Percentiles rank a stretch among this genome's conserved stretches.
These are phyloP conservation scores for Syrista parreyssii DNA, from an alignment of 2,888 invertebrate genomes.

Conservation along the genomic window DNA sequence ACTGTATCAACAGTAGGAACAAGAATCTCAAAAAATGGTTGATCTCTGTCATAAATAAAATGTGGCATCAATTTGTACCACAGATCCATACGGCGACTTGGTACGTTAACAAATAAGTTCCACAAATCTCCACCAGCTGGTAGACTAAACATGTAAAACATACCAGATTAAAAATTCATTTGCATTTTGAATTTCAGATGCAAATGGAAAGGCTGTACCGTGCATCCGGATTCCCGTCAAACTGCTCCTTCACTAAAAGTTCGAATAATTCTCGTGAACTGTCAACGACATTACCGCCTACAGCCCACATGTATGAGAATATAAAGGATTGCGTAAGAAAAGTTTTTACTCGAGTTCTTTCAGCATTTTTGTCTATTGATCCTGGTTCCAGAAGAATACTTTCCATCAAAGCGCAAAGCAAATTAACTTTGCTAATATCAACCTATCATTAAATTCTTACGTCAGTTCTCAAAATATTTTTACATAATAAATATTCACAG, in stretches of 20 bases:
- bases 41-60: constrained; percentile 76
- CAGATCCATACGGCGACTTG: constrained; percentile 75
- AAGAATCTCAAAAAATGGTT: constrained; percentile 88
- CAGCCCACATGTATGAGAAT: constrained; percentile 85
- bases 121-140: constrained; percentile 79
- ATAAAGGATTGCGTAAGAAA: constrained; percentile 82
- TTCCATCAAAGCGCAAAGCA: constrained; percentile 80
- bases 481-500: not conserved
- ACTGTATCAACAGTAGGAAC: constrained; percentile 94
- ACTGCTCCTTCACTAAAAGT: constrained; percentile 74
- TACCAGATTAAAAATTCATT: not conserved
- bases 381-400: constrained; percentile 76
- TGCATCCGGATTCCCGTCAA: constrained; percentile 77
- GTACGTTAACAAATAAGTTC: constrained; percentile 81
- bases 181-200: not conserved
- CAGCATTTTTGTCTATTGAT: constrained; percentile 73
- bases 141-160: constrained; percentile 68
- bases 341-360: constrained; percentile 68
- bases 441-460: constrained; percentile 69
- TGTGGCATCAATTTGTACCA: constrained; percentile 84
- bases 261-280: constrained; percentile 78
- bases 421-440: constrained; percentile 83
- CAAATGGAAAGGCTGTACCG: constrained; percentile 62
- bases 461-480: constrained; percentile 13
- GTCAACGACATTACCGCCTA: constrained; percentile 87